Conservation (phyloP, 2,888 invertebrate species). For the Stegophylla sp. region DNA sequence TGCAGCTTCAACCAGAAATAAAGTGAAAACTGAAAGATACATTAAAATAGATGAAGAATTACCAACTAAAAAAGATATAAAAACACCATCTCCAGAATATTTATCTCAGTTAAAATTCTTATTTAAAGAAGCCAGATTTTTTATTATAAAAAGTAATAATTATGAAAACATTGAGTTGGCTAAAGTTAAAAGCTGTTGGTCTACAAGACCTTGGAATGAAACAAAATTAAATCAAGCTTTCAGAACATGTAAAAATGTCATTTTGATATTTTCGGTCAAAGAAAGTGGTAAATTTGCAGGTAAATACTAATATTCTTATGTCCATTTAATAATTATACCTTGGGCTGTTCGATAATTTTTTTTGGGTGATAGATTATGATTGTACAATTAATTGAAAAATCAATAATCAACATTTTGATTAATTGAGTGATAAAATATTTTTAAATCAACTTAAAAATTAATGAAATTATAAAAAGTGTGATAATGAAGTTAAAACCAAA, state of each 20-base stretch:
- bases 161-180: conserved; percentile 94
- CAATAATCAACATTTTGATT: too few relatives aligned
- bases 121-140: conserved; percentile 91
- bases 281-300: conserved; percentile 96
- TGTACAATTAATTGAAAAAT: too few relatives aligned
- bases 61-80: conserved; percentile 63
- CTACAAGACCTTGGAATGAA: conserved; percentile 96
- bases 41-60: conserved; percentile 65
- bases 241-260: conserved; percentile 89
- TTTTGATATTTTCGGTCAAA: conserved; percentile 95
- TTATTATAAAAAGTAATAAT: conserved; percentile 97
- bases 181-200: conserved; percentile 96
- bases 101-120: conserved; percentile 90
- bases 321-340: conserved; percentile 8
- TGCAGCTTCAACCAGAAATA: conserved; percentile 72
- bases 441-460: too few relatives aligned
- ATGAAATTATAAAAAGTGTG: too few relatives aligned
- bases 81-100: conserved; percentile 76
- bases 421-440: too few relatives aligned
- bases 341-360: too few relatives aligned
- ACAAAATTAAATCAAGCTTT: conserved; percentile 94
- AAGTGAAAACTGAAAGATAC: conserved; percentile 64
- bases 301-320: not conserved
- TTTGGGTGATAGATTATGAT: too few relatives aligned
- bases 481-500: too few relatives aligned